These are phyloP conservation scores for Pinctada fucata DNA, from an alignment of 2,888 invertebrate genomes.

Conservation along the genomic window DNA sequence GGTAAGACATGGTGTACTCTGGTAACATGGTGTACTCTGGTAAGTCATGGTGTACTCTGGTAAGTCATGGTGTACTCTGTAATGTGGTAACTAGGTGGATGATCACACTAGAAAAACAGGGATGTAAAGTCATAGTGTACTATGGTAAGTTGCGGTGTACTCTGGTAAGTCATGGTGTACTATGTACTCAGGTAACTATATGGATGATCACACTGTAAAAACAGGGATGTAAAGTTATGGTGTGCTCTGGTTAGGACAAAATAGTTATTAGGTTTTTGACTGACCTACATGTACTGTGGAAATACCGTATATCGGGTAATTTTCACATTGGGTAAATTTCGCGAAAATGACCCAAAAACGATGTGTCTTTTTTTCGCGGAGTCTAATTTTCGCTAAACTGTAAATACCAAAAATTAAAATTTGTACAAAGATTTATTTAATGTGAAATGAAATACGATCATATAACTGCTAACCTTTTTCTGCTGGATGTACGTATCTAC, in stretches of 20 bases:
- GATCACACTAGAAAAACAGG: constrained; percentile 90
- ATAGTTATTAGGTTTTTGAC: too few species aligned
- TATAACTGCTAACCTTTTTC: too few species aligned
- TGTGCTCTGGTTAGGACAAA: too few species aligned
- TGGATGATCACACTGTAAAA: constrained; percentile 94
- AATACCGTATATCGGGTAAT: too few species aligned
- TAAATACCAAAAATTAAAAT: neutral
- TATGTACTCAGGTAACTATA: constrained; percentile 81
- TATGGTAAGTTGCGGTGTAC: constrained; percentile 71
- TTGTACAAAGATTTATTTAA: too few species aligned
- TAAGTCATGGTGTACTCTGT: neutral
- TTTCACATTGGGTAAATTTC: too few species aligned
- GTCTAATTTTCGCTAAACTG: neutral
- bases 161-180: too few species aligned
- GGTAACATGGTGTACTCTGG: neutral
- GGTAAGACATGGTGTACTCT: constrained; percentile 68
- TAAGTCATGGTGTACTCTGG: neutral
- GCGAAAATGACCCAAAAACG: too few species aligned
- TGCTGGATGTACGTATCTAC: too few species aligned
- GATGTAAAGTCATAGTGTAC: constrained; percentile 76
- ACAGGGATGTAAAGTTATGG: constrained; percentile 80
- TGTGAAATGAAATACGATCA: too few species aligned
- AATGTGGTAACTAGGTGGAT: constrained; percentile 87
- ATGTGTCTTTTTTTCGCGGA: too few species aligned
- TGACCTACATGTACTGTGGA: neutral